These are phyloP conservation scores for Teleogryllus occipitalis DNA, from an alignment of 1,140 invertebrate genomes.

Conservation along the genomic window DNA sequence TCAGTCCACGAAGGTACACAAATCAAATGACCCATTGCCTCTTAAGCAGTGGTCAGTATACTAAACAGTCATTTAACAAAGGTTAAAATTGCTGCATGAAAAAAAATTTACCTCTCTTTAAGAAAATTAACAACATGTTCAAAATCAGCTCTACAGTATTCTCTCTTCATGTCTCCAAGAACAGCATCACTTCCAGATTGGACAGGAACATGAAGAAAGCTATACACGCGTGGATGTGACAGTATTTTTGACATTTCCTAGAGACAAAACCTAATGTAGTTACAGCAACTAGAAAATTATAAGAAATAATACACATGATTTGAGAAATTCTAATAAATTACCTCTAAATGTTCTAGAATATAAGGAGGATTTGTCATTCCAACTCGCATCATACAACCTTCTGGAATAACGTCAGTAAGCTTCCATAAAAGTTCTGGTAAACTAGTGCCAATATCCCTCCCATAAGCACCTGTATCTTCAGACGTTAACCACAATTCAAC, in stretches of 20 bases:
- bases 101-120: conserved; percentile 47
- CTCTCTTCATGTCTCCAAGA: conserved; percentile 90
- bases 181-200: conserved; percentile 94
- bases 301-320: background rate
- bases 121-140: conserved; percentile 82
- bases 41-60: no score
- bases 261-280: background rate
- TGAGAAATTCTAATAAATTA: conserved; percentile 25
- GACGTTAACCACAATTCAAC: conserved; percentile 97
- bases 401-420: conserved; percentile 84
- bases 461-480: conserved; percentile 96
- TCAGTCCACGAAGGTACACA: no score
- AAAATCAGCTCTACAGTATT: conserved; percentile 86
- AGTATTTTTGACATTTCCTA: conserved; percentile 83
- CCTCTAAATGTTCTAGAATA: conserved; percentile 86
- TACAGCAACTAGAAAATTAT: background rate
- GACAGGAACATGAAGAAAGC: conserved; percentile 94
- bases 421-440: conserved; percentile 79
- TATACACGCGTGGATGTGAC: conserved; percentile 81
- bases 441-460: conserved; percentile 82
- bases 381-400: conserved; percentile 76
- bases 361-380: conserved; percentile 99
- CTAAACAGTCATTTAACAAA: no score
- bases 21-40: no score
- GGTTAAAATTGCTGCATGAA: no score